phyloP scores from a whole-genome alignment of 2,888 invertebrate genomes.

The Hirtodrosophila trivittata region DNA sequence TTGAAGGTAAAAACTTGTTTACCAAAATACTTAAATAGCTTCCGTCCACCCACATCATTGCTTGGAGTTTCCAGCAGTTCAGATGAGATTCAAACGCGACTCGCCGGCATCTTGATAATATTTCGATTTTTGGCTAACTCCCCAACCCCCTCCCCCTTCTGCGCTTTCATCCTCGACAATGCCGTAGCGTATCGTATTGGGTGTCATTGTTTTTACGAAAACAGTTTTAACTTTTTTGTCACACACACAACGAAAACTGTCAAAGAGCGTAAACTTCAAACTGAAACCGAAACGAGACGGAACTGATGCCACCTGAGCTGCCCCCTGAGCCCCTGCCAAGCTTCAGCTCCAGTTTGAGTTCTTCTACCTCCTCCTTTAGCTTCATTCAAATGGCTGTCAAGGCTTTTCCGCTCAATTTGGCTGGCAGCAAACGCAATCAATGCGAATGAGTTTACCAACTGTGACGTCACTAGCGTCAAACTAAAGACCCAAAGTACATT shows the following conservation, averaged over 20 bases:
- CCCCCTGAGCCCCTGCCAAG: not conserved
- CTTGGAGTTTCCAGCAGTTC: slow-evolving; percentile 19
- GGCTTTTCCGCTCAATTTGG: slow-evolving; percentile 77
- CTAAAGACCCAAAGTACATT: not conserved
- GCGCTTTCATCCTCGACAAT: not conserved
- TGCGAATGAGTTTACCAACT: slow-evolving; percentile 63
- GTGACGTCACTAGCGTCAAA: slow-evolving; percentile 41
- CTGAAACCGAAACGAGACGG: slow-evolving; percentile 78
- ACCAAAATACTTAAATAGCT: slow-evolving; percentile 47
- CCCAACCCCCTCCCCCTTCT: slow-evolving; percentile 11
- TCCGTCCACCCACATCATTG: not conserved
- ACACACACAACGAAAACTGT: slow-evolving; percentile 58
- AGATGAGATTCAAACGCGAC: slow-evolving; percentile 51
- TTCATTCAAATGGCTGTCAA: slow-evolving; percentile 49
- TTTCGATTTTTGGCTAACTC: slow-evolving; percentile 71
- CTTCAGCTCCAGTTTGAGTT: not conserved
- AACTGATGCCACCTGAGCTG: slow-evolving; percentile 75
- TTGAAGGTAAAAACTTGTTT: slow-evolving; percentile 69
- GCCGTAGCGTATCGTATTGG: slow-evolving; percentile 11
- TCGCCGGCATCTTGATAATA: slow-evolving; percentile 75
- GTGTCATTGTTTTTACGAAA: slow-evolving; percentile 49
- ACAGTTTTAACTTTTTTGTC: slow-evolving; percentile 54
- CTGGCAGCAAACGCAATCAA: slow-evolving; percentile 59
- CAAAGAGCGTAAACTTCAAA: slow-evolving; percentile 77
- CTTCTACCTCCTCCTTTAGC: not conserved